Evolutionary conservation across 1,140 invertebrate species (phyloP).

Genomic region (Antheraea pernyi): DNA sequence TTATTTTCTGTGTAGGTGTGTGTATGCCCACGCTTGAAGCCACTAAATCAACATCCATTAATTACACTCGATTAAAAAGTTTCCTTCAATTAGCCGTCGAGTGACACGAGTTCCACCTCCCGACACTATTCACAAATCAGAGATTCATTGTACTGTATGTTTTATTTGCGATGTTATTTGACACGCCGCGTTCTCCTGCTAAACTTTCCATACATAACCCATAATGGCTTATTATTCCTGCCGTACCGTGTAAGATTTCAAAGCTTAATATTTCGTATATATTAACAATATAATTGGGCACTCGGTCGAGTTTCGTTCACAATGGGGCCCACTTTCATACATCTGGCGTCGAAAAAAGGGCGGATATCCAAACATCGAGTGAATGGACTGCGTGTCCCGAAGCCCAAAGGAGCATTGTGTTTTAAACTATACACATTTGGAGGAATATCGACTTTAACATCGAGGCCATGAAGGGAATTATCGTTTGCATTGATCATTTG

Average conservation of each 20-base stretch:
- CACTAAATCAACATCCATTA: not conserved
- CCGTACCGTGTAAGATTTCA: constrained; percentile 69
- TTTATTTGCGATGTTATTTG: constrained; percentile 16
- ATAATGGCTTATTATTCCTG: constrained; percentile 73
- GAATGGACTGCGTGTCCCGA: constrained; percentile 48
- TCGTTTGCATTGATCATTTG: constrained; percentile 16
- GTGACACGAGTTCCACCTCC: constrained; percentile 4
- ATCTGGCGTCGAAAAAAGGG: constrained; percentile 74
- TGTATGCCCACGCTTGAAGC: not conserved
- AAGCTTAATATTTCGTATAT: constrained; percentile 74
- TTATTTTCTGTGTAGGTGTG: not conserved
- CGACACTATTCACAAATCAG: constrained; percentile 8
- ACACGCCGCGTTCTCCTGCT: constrained; percentile 19
- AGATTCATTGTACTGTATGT: constrained; percentile 26
- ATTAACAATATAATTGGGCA: constrained; percentile 79
- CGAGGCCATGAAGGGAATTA: constrained; percentile 21
- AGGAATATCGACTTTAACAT: constrained; percentile 25
- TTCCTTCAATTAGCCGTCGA: constrained; percentile 6
- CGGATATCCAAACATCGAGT: constrained; percentile 72
- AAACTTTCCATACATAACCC: constrained; percentile 16
- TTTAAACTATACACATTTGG: not conserved
- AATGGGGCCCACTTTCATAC: constrained; percentile 54
- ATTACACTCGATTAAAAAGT: constrained; percentile 13
- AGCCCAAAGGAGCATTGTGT: constrained; percentile 54
- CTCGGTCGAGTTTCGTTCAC: constrained; percentile 50